Evolutionary conservation across 2,888 invertebrate species (phyloP), one percentile per base, ranked within the genome.

Genomic region (Metallyticus violacea): DNA sequence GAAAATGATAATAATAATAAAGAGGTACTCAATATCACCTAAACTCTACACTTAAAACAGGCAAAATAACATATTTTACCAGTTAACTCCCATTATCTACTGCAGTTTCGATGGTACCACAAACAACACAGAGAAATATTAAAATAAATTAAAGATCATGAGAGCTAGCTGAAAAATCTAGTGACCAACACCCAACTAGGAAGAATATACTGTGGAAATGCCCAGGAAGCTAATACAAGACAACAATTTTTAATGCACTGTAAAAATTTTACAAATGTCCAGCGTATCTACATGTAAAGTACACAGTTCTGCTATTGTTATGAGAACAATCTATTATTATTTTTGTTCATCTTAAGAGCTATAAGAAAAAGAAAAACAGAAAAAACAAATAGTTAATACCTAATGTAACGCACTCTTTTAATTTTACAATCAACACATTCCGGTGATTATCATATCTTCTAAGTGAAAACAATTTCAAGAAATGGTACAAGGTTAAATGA

Each of bases 101-200:
- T 83, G 77, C 83, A 83, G 83, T 83, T 83, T 83, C 77, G 77
- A 6, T 83, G 77, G 83, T 28, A 83, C 83, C 83, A 77, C 83
- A 83, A 83, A 83, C 76, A 82, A 82, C 83, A 83, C 26, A 83
- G 25, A 83, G 27, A 83, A 28, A 77, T 82, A 82, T 28, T 62
- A 62, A 77, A 28, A 83, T 7, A 22, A 79, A 28, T 26, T 22
- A 83, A 26, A 83, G 77, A 25, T 29, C 83, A 83, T 26, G 29
- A 83, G 77, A 83, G 83, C 83, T 83, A 83, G 83, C 83, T 77
- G 77, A 83, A n/a, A 40, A 83, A 77, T 83, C 77, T 83, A 83
- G 25, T 25, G 15, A 83, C 25, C 28, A 77, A 83, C 83, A 83
- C 77, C 83, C 22, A 83, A 83, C 26, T 77, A 83, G 27, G 22